Evolutionary conservation across 2,888 invertebrate species (phyloP), one percentile per base, ranked within the genome.

Genomic region (Merodon equestris): DNA sequence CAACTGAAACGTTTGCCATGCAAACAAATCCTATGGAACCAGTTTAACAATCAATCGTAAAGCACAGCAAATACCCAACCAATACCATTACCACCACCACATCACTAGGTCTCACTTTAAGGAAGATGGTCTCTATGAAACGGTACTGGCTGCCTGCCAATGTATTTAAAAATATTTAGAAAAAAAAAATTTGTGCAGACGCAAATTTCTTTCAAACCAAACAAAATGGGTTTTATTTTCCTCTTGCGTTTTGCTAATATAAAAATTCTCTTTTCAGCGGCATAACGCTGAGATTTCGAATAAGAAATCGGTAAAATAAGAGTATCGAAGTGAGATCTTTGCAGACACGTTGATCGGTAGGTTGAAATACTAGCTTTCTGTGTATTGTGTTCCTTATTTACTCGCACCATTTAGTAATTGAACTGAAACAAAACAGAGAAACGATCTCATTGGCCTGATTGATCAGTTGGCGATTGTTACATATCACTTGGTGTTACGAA

Each of bases 1-100:
- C 83, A 83, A 83, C 83, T 83, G 83, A 83, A 79, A 73, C 79
- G 79, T 79, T 79, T 73, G 73, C 79, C 79, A 70, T 79, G 79
- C 79, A 79, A 79, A 79, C 79, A 79, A 79, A 79, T 79, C 73
- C 79, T 79, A 79, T 79, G 79, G 79, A 79, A 79, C 79, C 79
- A 79, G 79, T 79, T 79, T 79, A 73, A 79, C 79, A 79, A 79
- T 79, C 79, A 79, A 79, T 79, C 79, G 79, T 79, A 79, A 79
- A 73, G 79, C 79, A 79, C 76, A 71, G 64, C 68, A 73, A 79
- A 79, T 79, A 64, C 64, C 79, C 73, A 73, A 79, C 79, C 79
- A 79, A 79, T 73, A 79, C 79, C 68, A 79, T 53, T 68, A 73
- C 72, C 72, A 64, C 63, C 64, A 72, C 72, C 72, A 72, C 57